Conservation (phyloP, 1,140 invertebrate genomes). For the Sesamia nonagrioides region DNA sequence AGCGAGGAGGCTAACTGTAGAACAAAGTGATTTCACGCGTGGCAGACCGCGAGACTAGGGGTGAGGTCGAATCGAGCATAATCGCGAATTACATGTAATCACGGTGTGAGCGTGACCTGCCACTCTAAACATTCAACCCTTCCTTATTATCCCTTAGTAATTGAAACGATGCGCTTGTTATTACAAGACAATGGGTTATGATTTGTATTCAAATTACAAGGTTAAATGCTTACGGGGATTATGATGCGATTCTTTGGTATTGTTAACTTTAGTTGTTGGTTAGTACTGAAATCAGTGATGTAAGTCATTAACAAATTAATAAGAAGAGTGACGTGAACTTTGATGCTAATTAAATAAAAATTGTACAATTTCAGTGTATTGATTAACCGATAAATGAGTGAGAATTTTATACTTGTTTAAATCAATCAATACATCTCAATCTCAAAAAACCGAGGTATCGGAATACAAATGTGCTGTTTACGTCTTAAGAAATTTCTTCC, state of each 20-base stretch:
- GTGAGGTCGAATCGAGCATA: slow-evolving; percentile 74
- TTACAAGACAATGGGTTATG: slow-evolving; percentile 43
- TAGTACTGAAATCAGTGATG: too few species aligned
- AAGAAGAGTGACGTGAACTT: too few species aligned
- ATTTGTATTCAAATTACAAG: slow-evolving; percentile 42
- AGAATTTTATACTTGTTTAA: too few species aligned
- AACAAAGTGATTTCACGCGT: slow-evolving; percentile 86
- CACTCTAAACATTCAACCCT: slow-evolving; percentile 79
- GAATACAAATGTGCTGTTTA: too few species aligned
- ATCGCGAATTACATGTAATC: slow-evolving; percentile 82
- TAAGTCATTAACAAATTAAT: too few species aligned
- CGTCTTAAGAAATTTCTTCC: too few species aligned
- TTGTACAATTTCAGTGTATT: too few species aligned
- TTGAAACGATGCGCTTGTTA: slow-evolving; percentile 77
- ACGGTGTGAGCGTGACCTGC: slow-evolving; percentile 63
- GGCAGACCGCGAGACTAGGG: slow-evolving; percentile 63
- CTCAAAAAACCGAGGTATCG: too few species aligned
- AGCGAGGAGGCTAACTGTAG: slow-evolving; percentile 75
- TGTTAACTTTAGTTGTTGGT: too few species aligned
- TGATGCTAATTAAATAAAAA: too few species aligned
- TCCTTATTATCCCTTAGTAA: slow-evolving; percentile 76
- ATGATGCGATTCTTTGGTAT: not conserved
- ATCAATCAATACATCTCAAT: too few species aligned
- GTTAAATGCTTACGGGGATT: slow-evolving; percentile 7
- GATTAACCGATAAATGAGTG: too few species aligned